A percentile compares a stretch with the other conserved stretches of the same genome.
Evolutionary conservation across 92 coral and sea anemone genomes (phyloP).

Genomic region (Umimayanthus chanpuru): DNA sequence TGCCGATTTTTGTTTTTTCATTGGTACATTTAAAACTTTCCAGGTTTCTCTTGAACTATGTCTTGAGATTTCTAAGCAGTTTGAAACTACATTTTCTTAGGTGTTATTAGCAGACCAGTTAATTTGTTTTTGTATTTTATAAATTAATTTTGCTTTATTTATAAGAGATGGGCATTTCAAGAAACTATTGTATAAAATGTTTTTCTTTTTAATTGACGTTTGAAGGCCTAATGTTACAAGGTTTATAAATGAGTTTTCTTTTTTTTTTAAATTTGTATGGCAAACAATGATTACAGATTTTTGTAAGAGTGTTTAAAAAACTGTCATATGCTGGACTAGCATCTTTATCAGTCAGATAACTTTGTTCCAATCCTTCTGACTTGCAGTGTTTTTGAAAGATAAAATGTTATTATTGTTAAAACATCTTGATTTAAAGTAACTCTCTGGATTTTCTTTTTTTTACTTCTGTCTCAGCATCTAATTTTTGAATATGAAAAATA

Average conservation of each 20-base stretch:
- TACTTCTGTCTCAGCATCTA: too few relatives aligned
- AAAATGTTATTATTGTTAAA: too few relatives aligned
- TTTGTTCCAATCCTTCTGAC: slow-evolving; percentile 22
- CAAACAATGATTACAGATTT: slow-evolving; percentile 21
- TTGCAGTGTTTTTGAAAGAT: too few relatives aligned
- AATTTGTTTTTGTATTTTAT: slow-evolving; percentile 46
- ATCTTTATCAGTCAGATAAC: slow-evolving; percentile 5
- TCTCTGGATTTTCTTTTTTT: too few relatives aligned
- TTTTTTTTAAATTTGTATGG: slow-evolving; percentile 37
- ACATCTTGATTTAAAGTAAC: too few relatives aligned
- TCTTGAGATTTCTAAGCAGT: slow-evolving; percentile 26
- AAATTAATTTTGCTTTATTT: slow-evolving; percentile 20
- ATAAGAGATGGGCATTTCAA: too few relatives aligned
- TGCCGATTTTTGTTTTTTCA: too few relatives aligned
- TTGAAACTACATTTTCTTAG: too few relatives aligned
- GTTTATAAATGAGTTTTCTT: not conserved
- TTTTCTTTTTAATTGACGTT: slow-evolving; percentile 36
- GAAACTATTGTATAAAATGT: slow-evolving; percentile 36
- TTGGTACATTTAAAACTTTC: too few relatives aligned
- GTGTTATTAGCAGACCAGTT: slow-evolving; percentile 18
- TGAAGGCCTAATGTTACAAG: slow-evolving; percentile 34
- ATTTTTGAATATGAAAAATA: too few relatives aligned
- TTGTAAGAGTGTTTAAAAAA: slow-evolving; percentile 6
- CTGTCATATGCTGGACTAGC: slow-evolving; percentile 14
- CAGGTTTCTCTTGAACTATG: too few relatives aligned